Base-by-base conservation (phyloP, 30 jellyfish, hydroid and myxozoan genomes). In the Chrysaora quinquecirrha region DNA sequence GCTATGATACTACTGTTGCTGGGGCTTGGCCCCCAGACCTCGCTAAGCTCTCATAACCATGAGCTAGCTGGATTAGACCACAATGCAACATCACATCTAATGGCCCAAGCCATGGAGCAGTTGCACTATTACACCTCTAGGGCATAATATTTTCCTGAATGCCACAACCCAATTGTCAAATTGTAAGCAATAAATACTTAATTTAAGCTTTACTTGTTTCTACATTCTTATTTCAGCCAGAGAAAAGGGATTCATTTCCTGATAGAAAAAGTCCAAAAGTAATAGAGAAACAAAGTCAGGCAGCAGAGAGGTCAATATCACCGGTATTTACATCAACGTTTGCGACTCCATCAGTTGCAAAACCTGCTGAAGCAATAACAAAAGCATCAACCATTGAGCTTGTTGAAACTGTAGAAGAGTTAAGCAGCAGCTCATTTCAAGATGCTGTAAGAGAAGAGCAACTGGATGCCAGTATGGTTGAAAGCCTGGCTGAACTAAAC, bases 381-480 rank as follows among this genome's bases (percentile, higher is more conserved):
- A 73, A 50, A 48, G 32, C 95, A n/a, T 23, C 86, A 3, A 56
- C 95, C 0, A 46, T 90, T 23, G 90, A 78, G 29, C 87, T 79
- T 30, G 96, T 76, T 34, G 98, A 91, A 54, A 84, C 98, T 14
- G 94, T 91, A 28, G 95, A 81, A 47, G 97, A 90, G 54, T 34
- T 85, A 72, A 75, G 95, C 47, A 85, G 95, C 52, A 66, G 95
- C 23, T 71, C 84, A 3, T 66, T 62, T 66, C 73, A 72, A 20
- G 95, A 75, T 19, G 63, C 32, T 21, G 18, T 70, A 20, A 69
- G 78, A 67, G 92, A 82, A 3, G 92, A 82, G 52, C 85, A 82
- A 61, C 46, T 82, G 31, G 92, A 82, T 82, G 71, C 92, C 1
- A 63, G 82, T 2, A 34, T 82, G 85, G 85, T 82, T 22, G 84